phyloP scores from a whole-genome alignment of 2,113 vertebrate genomes.

The Chaetodon auriga region DNA sequence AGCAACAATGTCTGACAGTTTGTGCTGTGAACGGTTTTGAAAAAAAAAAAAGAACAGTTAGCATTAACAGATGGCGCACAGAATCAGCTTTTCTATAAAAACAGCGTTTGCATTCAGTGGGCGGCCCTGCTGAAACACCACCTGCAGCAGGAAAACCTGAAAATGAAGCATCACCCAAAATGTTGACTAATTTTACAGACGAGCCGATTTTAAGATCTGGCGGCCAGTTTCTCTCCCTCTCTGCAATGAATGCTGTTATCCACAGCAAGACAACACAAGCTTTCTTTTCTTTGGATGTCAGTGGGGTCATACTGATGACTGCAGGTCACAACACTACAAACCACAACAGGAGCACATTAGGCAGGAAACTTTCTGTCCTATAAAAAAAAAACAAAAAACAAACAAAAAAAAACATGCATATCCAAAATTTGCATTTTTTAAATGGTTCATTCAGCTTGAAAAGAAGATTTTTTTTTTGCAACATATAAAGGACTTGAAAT shows the following conservation, averaged over 20 bases:
- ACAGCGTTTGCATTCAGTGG: constrained; percentile 11
- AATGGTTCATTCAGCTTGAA: no score
- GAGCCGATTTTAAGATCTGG: background rate
- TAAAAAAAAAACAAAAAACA: no score
- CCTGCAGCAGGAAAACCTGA: background rate
- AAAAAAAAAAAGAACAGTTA: constrained; percentile 49
- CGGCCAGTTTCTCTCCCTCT: no score
- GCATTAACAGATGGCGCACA: constrained; percentile 29
- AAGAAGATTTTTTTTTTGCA: no score
- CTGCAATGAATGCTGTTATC: background rate
- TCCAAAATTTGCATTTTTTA: background rate
- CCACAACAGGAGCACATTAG: background rate
- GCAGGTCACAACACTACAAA: background rate
- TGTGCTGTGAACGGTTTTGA: constrained; percentile 30
- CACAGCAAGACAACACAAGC: background rate
- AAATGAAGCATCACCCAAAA: background rate
- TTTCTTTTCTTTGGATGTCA: background rate
- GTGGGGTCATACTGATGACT: background rate
- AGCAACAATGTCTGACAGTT: constrained; percentile 33
- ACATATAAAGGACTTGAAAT: no score
- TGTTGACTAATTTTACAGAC: background rate
- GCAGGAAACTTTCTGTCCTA: background rate
- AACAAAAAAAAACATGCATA: no score
- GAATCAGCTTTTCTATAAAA: constrained; percentile 21
- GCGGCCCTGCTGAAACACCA: background rate